phyloP scores from a whole-genome alignment of 1,140 invertebrate species.

The Calosoma granatense region DNA sequence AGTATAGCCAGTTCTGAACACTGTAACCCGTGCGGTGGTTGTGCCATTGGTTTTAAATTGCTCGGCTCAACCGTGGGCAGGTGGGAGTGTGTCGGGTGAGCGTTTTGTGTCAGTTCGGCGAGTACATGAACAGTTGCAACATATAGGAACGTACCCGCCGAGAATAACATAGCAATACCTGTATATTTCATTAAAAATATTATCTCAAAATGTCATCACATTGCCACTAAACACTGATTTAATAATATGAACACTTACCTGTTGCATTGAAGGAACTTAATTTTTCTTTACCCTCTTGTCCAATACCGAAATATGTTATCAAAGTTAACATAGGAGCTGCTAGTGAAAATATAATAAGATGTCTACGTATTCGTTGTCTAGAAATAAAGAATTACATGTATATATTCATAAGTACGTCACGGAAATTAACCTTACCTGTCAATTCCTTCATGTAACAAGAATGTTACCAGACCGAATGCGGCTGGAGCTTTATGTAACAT shows the following conservation, averaged over 20 bases:
- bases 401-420: background rate
- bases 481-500: constrained; percentile 99
- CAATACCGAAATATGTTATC: constrained; percentile 88
- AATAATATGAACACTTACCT: constrained; percentile 35
- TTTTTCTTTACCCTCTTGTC: constrained; percentile 65
- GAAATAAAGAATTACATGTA: constrained; percentile 12
- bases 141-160: constrained; percentile 96
- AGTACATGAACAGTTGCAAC: constrained; percentile 97
- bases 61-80: constrained; percentile 25
- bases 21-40: constrained; percentile 39
- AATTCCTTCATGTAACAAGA: constrained; percentile 89
- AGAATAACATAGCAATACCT: constrained; percentile 96
- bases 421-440: constrained; percentile 45
- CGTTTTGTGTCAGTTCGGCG: constrained; percentile 71
- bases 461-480: constrained; percentile 95
- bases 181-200: constrained; percentile 19
- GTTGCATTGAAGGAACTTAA: constrained; percentile 81
- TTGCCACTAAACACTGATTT: too few relatives aligned
- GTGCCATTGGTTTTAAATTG: constrained; percentile 33
- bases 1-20: constrained; percentile 72
- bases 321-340: constrained; percentile 85
- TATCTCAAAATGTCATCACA: constrained; percentile 1
- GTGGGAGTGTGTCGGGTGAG: constrained; percentile 38
- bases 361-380: constrained; percentile 72
- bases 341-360: constrained; percentile 89